Evolutionary conservation across 2,888 invertebrate genomes (phyloP).

Genomic region (Drosophila silvestris): DNA sequence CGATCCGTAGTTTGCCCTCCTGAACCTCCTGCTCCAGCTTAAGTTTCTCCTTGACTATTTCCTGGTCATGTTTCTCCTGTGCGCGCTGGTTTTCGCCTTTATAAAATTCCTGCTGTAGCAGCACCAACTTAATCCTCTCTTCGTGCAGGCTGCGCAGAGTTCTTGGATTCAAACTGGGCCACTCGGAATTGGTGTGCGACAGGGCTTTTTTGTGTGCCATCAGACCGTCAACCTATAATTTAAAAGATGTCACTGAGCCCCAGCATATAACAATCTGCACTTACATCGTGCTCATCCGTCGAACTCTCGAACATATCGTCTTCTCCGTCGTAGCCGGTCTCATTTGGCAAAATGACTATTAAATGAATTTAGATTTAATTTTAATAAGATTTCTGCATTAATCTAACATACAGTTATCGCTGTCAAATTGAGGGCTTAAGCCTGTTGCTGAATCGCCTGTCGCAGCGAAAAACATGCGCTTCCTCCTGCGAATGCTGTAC

Average conservation of each 20-base stretch:
- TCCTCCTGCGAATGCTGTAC: background rate
- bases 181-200: background rate
- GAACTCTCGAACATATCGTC: conserved; percentile 13
- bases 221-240: background rate
- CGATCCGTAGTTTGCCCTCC: conserved; percentile 30
- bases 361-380: background rate
- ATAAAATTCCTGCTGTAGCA: conserved; percentile 36
- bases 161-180: conserved; percentile 2
- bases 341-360: conserved; percentile 13
- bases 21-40: conserved; percentile 29
- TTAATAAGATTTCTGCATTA: background rate
- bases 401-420: conserved; percentile 24
- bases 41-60: conserved; percentile 34
- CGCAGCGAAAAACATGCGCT: background rate
- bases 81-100: conserved; percentile 29
- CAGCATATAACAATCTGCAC: background rate
- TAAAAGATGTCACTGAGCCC: background rate
- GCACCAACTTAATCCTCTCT: conserved; percentile 23
- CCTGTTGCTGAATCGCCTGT: conserved; percentile 3
- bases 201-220: conserved; percentile 4
- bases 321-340: background rate
- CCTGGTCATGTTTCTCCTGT: conserved; percentile 33
- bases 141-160: conserved; percentile 21
- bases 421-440: conserved; percentile 11
- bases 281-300: conserved; percentile 19